A percentile compares a stretch with the other conserved stretches of the same genome.
phyloP scores from a whole-genome alignment of 1,140 invertebrate genomes.

The Chlorops oryzae region DNA sequence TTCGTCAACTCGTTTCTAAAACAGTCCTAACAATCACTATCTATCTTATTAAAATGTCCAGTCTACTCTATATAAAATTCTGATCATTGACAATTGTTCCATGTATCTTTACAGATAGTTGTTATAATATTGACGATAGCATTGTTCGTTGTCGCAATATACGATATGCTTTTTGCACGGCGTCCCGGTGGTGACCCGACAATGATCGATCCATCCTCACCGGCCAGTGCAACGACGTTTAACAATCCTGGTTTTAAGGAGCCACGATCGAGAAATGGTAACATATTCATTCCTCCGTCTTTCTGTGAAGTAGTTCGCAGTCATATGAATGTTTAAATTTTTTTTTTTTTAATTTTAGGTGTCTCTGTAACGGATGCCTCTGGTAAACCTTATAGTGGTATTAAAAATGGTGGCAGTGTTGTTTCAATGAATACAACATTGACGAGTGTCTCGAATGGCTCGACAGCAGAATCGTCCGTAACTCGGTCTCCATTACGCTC shows the following conservation, averaged over 20 bases:
- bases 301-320: too few relatives aligned
- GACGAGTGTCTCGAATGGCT: constrained; percentile 60
- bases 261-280: constrained; percentile 55
- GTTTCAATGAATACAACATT: constrained; percentile 67
- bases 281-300: too few relatives aligned
- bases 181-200: constrained; percentile 71
- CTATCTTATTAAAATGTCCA: too few relatives aligned
- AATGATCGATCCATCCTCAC: constrained; percentile 54
- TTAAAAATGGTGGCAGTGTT: constrained; percentile 70
- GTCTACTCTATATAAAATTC: background rate
- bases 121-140: constrained; percentile 67
- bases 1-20: too few relatives aligned
- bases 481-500: constrained; percentile 70
- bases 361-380: constrained; percentile 77
- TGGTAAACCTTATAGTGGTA: constrained; percentile 69
- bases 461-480: constrained; percentile 55
- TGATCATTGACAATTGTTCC: background rate
- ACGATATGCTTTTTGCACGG: constrained; percentile 66
- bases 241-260: constrained; percentile 80
- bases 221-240: constrained; percentile 60
- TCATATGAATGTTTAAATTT: background rate
- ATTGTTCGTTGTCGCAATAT: constrained; percentile 68
- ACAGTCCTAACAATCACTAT: too few relatives aligned
- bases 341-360: constrained; percentile 45
- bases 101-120: constrained; percentile 59